Percentiles rank a stretch among this genome's conserved stretches.
Evolutionary conservation across 1,140 invertebrate species (phyloP).

Genomic region (Solenopsis invicta): DNA sequence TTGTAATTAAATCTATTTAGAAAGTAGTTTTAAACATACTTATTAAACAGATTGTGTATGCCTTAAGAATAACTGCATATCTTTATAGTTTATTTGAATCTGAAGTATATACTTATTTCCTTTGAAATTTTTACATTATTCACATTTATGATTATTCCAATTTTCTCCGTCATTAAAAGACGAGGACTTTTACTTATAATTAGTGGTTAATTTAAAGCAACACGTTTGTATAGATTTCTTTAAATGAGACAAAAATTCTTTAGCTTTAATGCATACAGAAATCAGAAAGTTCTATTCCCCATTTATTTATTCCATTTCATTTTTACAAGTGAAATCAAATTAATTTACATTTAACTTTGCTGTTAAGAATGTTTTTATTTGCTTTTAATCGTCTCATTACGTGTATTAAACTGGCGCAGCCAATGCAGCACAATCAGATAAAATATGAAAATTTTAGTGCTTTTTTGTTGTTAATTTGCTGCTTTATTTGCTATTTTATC

Average conservation of each 20-base stretch:
- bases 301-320: not conserved
- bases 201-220: not conserved
- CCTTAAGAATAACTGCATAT: not conserved
- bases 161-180: not conserved
- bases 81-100: slow-evolving; percentile 10
- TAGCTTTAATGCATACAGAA: not conserved
- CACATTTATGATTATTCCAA: not conserved
- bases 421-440: too few species aligned
- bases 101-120: not conserved
- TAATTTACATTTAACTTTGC: not conserved
- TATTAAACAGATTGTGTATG: not conserved
- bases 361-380: not conserved
- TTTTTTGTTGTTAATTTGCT: too few species aligned
- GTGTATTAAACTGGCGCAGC: too few species aligned
- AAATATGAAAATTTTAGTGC: too few species aligned
- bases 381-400: not conserved
- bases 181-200: not conserved
- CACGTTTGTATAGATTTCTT: not conserved
- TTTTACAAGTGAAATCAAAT: slow-evolving; percentile 18
- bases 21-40: not conserved
- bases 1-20: not conserved
- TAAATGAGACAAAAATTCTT: slow-evolving; percentile 5
- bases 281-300: not conserved
- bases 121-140: not conserved
- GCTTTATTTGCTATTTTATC: too few species aligned